Evolutionary conservation across 1,140 invertebrate species (phyloP), one percentile per base, ranked within the genome.

Genomic region (Drosophila erecta): DNA sequence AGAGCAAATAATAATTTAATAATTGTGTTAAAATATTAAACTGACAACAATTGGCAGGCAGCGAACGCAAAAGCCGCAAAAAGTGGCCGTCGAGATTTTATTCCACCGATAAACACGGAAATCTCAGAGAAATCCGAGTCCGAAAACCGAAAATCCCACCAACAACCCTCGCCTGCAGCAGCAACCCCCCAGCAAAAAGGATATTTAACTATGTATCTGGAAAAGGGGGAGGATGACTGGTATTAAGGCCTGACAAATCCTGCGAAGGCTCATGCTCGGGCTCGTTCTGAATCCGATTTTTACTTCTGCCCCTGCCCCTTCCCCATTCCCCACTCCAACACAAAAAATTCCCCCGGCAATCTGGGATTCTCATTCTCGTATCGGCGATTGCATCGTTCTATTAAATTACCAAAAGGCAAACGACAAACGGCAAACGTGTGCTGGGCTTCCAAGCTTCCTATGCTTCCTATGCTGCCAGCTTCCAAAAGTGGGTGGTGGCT

Each of bases 341-440:
- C 41, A 61, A 3, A n/a, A 40, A 8, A 40, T 66, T 66, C 44
- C 59, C 44, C 71, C 37, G 57, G 74, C 73, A 76, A 76, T 76
- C 73, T 76, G 43, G 57, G 51, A 77, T 69, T 74, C 79, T 76
- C 79, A 66, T 79, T 79, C 73, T 65, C 70, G 65, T 86, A 86
- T 86, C 83, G 65, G 57, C 76, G 81, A 86, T 86, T 81, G 81
- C 83, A 86, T 83, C 81, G 81, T 86, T 86, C 83, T 87, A 89
- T 89, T 87, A 87, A 87, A 87, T 87, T 87, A 87, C 83, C 79
- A 89, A 87, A 87, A 87, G 83, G 78, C 79, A 79, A 87, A 77
- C 69, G 67, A 62, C 80, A 81, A 81, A 81, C 69, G 73, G 11
- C 44, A 27, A 46, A 47, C 83, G 83, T 81, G 83, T 86, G 81